Evolutionary conservation across 2,888 invertebrate species (phyloP).

Genomic region (Electrophaes corylata): DNA sequence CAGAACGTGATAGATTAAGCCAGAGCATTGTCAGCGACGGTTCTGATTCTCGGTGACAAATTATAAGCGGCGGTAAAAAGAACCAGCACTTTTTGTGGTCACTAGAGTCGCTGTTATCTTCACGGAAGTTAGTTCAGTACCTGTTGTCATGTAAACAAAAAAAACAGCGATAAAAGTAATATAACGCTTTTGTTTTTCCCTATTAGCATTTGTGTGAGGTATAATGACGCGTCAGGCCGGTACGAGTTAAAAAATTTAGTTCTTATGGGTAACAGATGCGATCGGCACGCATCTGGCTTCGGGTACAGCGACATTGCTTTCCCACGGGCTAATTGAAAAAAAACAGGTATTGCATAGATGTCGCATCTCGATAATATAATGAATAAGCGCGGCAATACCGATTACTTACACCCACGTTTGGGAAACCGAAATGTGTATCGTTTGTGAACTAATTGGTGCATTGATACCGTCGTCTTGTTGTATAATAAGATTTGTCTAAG

Average conservation of each 20-base stretch:
- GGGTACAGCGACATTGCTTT: constrained; percentile 62
- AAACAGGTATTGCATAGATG: constrained; percentile 57
- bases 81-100: background rate
- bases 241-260: constrained; percentile 63
- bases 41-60: background rate
- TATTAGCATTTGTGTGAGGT: constrained; percentile 48
- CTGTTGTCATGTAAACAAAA: constrained; percentile 48
- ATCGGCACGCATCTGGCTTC: constrained; percentile 53
- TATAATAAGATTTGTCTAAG: constrained; percentile 39
- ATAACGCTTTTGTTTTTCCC: constrained; percentile 22
- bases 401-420: constrained; percentile 53
- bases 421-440: constrained; percentile 36
- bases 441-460: constrained; percentile 53
- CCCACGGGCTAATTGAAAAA: constrained; percentile 71
- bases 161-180: constrained; percentile 57
- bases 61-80: background rate
- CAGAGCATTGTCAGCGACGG: background rate
- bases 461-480: constrained; percentile 37
- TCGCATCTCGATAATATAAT: constrained; percentile 56
- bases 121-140: background rate
- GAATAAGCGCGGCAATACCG: constrained; percentile 55
- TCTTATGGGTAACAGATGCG: constrained; percentile 63
- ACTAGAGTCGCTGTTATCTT: background rate
- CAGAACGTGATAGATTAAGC: background rate
- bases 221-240: constrained; percentile 62